Conservation (phyloP, 2,888 invertebrate species). For the Drosophila anomelani region DNA sequence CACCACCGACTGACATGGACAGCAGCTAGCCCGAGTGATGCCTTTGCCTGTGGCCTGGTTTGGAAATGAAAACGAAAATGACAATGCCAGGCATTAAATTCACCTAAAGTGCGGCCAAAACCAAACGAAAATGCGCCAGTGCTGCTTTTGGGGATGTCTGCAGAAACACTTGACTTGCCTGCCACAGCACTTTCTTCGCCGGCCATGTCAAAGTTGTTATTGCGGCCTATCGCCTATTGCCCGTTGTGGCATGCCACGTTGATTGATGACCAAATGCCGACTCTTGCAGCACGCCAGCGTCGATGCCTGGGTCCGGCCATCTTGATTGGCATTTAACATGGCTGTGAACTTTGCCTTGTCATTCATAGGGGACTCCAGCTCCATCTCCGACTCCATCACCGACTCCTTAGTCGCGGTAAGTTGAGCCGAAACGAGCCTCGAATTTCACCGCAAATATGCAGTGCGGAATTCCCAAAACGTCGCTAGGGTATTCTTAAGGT, state of each 20-base stretch:
- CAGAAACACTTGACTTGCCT: slow-evolving; percentile 45
- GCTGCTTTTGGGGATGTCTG: slow-evolving; percentile 42
- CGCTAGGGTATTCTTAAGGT: slow-evolving; percentile 29
- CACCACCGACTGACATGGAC: slow-evolving; percentile 25
- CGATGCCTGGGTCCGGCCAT: slow-evolving; percentile 41
- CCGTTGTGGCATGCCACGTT: slow-evolving; percentile 43
- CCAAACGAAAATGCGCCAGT: slow-evolving; percentile 38
- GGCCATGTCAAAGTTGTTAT: slow-evolving; percentile 48
- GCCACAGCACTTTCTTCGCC: slow-evolving; percentile 43
- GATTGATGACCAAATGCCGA: slow-evolving; percentile 64
- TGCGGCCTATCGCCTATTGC: slow-evolving; percentile 37
- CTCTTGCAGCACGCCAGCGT: slow-evolving; percentile 23
- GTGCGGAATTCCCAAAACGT: slow-evolving; percentile 38
- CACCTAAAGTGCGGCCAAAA: slow-evolving; percentile 48
- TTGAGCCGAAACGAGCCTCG: slow-evolving; percentile 8
- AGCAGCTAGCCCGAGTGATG: slow-evolving; percentile 14
- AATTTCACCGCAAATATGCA: slow-evolving; percentile 68
- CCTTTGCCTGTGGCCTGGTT: slow-evolving; percentile 30
- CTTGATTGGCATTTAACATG: slow-evolving; percentile 74
- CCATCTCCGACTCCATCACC: slow-evolving; percentile 1
- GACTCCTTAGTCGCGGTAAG: slow-evolving; percentile 1
- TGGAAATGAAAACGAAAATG: slow-evolving; percentile 17
- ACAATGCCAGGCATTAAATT: slow-evolving; percentile 56
- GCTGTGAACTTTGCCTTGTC: slow-evolving; percentile 68
- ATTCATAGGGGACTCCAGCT: slow-evolving; percentile 21